Base-by-base conservation (phyloP, 2,888 invertebrate genomes). In the Carterocephalus palaemon region DNA sequence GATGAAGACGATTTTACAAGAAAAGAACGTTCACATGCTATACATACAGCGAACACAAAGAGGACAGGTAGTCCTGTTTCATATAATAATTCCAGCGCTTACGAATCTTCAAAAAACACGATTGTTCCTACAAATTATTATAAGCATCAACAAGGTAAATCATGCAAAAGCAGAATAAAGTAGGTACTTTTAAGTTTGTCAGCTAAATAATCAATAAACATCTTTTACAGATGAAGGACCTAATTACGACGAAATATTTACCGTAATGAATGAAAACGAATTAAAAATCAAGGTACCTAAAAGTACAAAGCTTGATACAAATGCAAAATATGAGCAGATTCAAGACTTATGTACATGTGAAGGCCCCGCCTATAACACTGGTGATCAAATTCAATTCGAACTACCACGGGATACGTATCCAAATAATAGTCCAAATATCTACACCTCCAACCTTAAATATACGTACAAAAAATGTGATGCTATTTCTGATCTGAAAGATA, bases 251-350 rank as follows among this genome's bases (percentile, higher is more conserved):
- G 85, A 86, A 70, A 85, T 86, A 47, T 75, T 74, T 48, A 83
- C 85, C 2, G 82, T 75, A 70, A 78, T 86, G 67, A 85, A 86
- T 48, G 67, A 67, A 6, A 86, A 86, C 46, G 83, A 86, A 56
- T 66, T 86, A 24, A 81, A 70, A 63, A 86, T 86, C 23, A 70
- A 75, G 63, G 78, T 86, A n/a, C 85, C 85, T 0, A 86, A 85
- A 55, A 75, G 63, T 15, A 73, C 74, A 2, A 76, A 60, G 62
- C 56, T 77, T 7, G 84, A 86, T 51, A 73, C 78, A 56, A 64
- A 57, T 38, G 75, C 76, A 7, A 78, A 70, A 52, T 84, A 81
- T 48, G 78, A 84, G 40, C 76, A 60, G 54, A 77, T 85, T 48
- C 75, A 82, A 54, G 85, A 85, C 49, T 40, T 84, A 10, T 86